phyloP scores from a whole-genome alignment of 2,888 invertebrate genomes.

The Timandra comae region DNA sequence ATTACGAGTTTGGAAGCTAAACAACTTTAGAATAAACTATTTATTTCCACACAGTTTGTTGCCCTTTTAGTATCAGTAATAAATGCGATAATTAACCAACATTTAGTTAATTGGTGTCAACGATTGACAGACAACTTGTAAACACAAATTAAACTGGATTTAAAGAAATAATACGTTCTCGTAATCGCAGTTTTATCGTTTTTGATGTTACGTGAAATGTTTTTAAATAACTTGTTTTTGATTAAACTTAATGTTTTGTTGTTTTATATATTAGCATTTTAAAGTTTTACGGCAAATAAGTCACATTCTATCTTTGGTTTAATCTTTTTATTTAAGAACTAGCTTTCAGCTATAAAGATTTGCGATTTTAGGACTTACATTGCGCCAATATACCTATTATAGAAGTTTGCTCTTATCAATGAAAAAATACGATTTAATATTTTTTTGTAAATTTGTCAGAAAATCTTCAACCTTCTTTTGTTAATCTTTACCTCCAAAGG shows the following conservation, averaged over 20 bases:
- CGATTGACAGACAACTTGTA: slow-evolving; percentile 22
- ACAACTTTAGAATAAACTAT: slow-evolving; percentile 19
- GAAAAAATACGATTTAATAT: too few relatives aligned
- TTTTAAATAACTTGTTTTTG: slow-evolving; percentile 1
- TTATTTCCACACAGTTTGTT: slow-evolving; percentile 19
- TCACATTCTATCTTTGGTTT: too few relatives aligned
- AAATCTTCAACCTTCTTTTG: too few relatives aligned
- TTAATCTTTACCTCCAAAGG: too few relatives aligned
- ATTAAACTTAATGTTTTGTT: background rate
- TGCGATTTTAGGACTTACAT: too few relatives aligned
- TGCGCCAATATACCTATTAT: too few relatives aligned
- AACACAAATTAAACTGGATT: slow-evolving; percentile 20
- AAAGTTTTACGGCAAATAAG: too few relatives aligned
- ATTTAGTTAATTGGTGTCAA: slow-evolving; percentile 26
- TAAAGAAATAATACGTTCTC: slow-evolving; percentile 12
- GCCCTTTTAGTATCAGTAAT: slow-evolving; percentile 18
- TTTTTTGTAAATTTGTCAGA: too few relatives aligned
- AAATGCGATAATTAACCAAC: slow-evolving; percentile 32
- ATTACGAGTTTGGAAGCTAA: slow-evolving; percentile 15
- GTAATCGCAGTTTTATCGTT: slow-evolving; percentile 14
- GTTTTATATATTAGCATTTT: too few relatives aligned
- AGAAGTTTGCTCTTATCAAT: too few relatives aligned
- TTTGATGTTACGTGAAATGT: slow-evolving; percentile 4
- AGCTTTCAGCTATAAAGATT: too few relatives aligned
- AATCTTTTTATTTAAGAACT: too few relatives aligned